A percentile compares a stretch with the other conserved stretches of the same genome.
Conservation (phyloP, 1,140 invertebrate species). For the Nasonia longicornis region DNA sequence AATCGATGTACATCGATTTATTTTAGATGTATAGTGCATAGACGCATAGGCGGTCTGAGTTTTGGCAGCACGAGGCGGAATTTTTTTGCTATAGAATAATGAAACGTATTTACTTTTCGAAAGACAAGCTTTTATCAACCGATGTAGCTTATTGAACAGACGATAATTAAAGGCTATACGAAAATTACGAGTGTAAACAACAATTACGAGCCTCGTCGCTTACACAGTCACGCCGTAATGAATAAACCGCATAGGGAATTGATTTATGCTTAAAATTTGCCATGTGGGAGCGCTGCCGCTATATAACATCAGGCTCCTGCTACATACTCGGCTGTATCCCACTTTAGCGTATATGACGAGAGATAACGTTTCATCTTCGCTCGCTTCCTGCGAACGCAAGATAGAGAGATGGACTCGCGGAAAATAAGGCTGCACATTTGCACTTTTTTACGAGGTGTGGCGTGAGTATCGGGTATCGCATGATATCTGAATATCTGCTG, state of each 20-base stretch:
- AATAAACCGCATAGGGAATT: constrained; percentile 4
- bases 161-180: no score
- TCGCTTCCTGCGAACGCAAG: background rate
- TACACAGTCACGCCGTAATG: background rate
- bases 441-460: background rate
- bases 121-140: no score
- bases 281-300: background rate
- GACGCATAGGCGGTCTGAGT: no score
- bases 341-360: background rate
- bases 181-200: background rate
- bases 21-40: no score
- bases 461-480: no score
- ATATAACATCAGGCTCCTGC: background rate
- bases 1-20: no score
- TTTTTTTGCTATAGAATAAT: no score
- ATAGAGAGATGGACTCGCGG: background rate
- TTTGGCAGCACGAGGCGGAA: no score
- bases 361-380: background rate
- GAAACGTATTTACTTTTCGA: no score
- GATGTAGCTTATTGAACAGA: no score
- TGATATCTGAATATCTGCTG: no score
- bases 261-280: constrained; percentile 11
- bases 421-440: background rate
- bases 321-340: background rate
- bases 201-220: background rate